A percentile compares a stretch with the other conserved stretches of the same genome.
Conservation (phyloP, 2,113 vertebrate species). For the Polyodon spathula region DNA sequence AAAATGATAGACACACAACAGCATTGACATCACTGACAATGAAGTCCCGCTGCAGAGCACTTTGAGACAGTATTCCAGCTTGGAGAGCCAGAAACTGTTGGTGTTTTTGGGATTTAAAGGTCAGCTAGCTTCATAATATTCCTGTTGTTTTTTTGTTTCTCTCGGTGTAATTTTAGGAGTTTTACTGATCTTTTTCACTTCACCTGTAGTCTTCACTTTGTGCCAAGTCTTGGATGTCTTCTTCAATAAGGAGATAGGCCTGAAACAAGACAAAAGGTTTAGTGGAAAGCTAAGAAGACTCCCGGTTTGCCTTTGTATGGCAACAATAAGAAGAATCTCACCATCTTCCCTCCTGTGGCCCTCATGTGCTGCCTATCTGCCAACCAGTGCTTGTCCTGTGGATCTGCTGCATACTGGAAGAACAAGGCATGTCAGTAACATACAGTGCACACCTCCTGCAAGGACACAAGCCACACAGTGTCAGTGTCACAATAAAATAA, state of each 20-base stretch:
- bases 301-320: background rate
- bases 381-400: slow-evolving; percentile 96
- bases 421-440: slow-evolving; percentile 14
- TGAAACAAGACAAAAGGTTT: slow-evolving; percentile 27
- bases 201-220: slow-evolving; percentile 87
- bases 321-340: slow-evolving; percentile 42
- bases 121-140: no score
- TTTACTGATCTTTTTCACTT: slow-evolving; percentile 11
- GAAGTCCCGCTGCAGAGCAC: no score
- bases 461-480: no score
- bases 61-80: no score
- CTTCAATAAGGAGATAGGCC: slow-evolving; percentile 91
- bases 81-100: no score
- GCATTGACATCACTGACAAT: no score
- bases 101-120: no score
- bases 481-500: no score
- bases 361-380: slow-evolving; percentile 93
- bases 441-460: accelerated
- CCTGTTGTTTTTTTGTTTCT: no score
- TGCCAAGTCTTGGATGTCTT: slow-evolving; percentile 82
- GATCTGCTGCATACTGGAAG: slow-evolving; percentile 85
- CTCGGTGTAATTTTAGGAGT: no score
- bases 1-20: background rate
- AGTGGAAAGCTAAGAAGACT: background rate
- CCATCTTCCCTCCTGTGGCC: slow-evolving; percentile 97